These are phyloP conservation scores for Gymnorhina tibicen DNA, from an alignment of 2,113 vertebrate genomes.

Conservation along the genomic window DNA sequence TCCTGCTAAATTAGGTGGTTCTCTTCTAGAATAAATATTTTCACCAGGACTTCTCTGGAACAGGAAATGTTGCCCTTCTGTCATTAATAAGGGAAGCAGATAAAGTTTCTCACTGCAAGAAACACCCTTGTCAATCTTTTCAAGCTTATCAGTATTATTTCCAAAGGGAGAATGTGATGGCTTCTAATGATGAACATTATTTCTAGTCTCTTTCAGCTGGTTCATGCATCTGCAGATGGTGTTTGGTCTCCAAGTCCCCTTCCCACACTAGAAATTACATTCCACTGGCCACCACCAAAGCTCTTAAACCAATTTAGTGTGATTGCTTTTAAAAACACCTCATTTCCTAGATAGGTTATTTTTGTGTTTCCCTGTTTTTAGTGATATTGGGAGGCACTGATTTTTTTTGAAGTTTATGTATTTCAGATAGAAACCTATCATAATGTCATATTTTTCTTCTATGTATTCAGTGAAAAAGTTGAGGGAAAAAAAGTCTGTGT, in stretches of 20 bases:
- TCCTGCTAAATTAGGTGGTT: background rate
- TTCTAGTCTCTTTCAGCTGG: background rate
- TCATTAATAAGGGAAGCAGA: background rate
- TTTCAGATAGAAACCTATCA: background rate
- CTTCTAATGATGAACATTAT: background rate
- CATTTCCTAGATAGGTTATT: background rate
- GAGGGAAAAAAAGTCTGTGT: background rate
- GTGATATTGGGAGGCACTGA: accelerated
- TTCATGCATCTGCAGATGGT: background rate
- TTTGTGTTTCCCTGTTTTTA: background rate
- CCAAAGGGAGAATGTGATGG: background rate
- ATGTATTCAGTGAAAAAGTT: background rate
- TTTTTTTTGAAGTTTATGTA: background rate
- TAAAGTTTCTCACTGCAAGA: background rate
- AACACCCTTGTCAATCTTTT: background rate
- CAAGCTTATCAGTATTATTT: background rate
- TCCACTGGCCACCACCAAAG: background rate
- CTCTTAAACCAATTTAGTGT: background rate
- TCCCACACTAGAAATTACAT: background rate
- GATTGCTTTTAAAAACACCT: background rate
- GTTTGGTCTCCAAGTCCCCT: background rate
- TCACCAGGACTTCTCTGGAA: background rate
- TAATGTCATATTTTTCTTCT: background rate
- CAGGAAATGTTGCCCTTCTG: background rate
- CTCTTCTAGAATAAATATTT: background rate